phyloP scores from a whole-genome alignment of 2,888 invertebrate species.

The Heliconius charithonia region DNA sequence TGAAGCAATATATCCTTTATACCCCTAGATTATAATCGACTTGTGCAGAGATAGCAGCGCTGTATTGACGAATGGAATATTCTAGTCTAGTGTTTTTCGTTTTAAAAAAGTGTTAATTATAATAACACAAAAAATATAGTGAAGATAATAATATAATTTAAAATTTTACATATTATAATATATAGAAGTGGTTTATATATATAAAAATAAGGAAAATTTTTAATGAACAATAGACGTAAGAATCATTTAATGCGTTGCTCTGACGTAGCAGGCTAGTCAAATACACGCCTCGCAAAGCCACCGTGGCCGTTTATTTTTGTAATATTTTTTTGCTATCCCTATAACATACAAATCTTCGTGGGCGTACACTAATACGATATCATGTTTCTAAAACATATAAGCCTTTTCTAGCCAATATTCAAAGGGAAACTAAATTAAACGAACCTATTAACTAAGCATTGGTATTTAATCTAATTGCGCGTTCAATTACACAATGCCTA shows the following conservation, averaged over 20 bases:
- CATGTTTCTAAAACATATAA: neutral
- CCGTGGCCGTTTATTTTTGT: slow-evolving; percentile 3
- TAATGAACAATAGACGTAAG: neutral
- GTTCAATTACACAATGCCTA: too few relatives aligned
- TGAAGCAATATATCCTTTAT: slow-evolving; percentile 24
- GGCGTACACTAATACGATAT: slow-evolving; percentile 7
- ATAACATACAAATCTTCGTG: neutral
- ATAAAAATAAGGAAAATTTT: neutral
- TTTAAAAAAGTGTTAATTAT: neutral
- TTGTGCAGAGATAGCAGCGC: neutral
- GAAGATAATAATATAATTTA: neutral
- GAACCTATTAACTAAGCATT: slow-evolving; percentile 15
- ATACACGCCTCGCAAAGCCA: slow-evolving; percentile 7
- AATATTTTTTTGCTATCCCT: slow-evolving; percentile 21
- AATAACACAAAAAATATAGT: neutral
- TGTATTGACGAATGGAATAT: neutral
- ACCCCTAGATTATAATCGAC: slow-evolving; percentile 12
- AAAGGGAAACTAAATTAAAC: neutral
- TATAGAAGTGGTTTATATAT: neutral
- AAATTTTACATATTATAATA: neutral
- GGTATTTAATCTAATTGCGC: slow-evolving; percentile 23
- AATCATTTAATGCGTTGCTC: neutral
- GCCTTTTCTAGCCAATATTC: slow-evolving; percentile 5
- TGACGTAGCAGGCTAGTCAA: slow-evolving; percentile 2
- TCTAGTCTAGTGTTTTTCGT: neutral